Percentiles rank a stretch among this genome's conserved stretches.
Conservation (phyloP, 2,113 vertebrate species). For the Sceloporus undulatus region DNA sequence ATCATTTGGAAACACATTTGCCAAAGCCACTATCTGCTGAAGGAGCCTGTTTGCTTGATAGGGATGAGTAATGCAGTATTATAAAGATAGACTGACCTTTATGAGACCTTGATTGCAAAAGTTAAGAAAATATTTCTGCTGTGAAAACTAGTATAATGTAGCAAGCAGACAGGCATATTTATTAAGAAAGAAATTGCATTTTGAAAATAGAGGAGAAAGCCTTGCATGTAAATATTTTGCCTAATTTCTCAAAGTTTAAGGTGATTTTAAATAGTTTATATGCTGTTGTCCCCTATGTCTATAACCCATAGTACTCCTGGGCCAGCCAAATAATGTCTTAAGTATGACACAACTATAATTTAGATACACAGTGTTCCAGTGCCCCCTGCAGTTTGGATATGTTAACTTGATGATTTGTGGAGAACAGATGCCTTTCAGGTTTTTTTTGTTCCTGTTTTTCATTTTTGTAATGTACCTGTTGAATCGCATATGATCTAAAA, state of each 20-base stretch:
- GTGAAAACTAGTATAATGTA: slow-evolving; percentile 34
- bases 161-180: slow-evolving; percentile 67
- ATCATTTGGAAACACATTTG: slow-evolving; percentile 29
- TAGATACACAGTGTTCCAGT: slow-evolving; percentile 64
- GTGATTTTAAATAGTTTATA: slow-evolving; percentile 79
- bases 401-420: neutral
- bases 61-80: slow-evolving; percentile 60
- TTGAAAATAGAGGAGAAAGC: neutral
- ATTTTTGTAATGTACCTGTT: neutral
- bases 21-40: slow-evolving; percentile 38
- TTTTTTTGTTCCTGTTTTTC: neutral
- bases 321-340: slow-evolving; percentile 68
- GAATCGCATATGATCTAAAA: neutral
- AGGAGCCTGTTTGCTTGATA: slow-evolving; percentile 31
- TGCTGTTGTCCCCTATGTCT: slow-evolving; percentile 64
- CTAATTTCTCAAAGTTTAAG: slow-evolving; percentile 76
- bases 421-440: neutral
- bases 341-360: slow-evolving; percentile 36
- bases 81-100: slow-evolving; percentile 71
- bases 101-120: slow-evolving; percentile 70
- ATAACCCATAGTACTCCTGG: slow-evolving; percentile 70
- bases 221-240: slow-evolving; percentile 76
- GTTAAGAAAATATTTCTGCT: slow-evolving; percentile 60
- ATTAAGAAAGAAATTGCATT: slow-evolving; percentile 71
- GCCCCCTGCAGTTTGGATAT: slow-evolving; percentile 77